Conservation (phyloP, 30 jellyfish, hydroid and myxozoan genomes). For the Aurelia sp. region DNA sequence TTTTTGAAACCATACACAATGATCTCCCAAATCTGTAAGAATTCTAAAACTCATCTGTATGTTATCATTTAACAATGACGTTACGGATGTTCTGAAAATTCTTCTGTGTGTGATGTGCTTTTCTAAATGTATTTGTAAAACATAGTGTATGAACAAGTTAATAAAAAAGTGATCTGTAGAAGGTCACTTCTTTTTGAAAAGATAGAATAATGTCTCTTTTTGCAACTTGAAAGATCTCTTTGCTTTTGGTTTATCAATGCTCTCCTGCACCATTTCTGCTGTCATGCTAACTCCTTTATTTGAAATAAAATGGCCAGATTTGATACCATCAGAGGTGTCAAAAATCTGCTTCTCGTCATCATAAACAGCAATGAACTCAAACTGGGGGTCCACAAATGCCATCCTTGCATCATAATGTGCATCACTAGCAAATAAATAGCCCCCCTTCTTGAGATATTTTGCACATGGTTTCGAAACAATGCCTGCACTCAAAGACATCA, state of each 20-base stretch:
- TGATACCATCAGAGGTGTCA: constrained; percentile 34
- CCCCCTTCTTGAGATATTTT: constrained; percentile 69
- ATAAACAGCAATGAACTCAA: constrained; percentile 59
- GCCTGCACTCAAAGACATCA: constrained; percentile 85
- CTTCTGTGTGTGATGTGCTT: no score
- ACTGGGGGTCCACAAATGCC: constrained; percentile 62
- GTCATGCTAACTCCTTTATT: constrained; percentile 62
- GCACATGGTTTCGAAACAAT: constrained; percentile 77
- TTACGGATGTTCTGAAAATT: no score
- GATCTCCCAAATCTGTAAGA: no score
- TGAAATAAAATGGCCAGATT: constrained; percentile 68
- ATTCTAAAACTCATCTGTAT: no score
- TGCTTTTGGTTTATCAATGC: constrained; percentile 84
- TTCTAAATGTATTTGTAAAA: no score
- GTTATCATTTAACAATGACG: no score
- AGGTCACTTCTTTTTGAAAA: constrained; percentile 54
- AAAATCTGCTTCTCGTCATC: constrained; percentile 25
- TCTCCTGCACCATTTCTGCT: constrained; percentile 78
- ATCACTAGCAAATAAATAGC: constrained; percentile 78
- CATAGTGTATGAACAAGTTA: no score
- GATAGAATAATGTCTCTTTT: constrained; percentile 81
- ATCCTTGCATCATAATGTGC: constrained; percentile 93
- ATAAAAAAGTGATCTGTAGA: no score
- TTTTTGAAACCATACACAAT: no score
- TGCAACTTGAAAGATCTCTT: constrained; percentile 82